These are phyloP conservation scores for Euplagia quadripunctaria DNA, from an alignment of 2,888 invertebrate genomes.

Conservation along the genomic window DNA sequence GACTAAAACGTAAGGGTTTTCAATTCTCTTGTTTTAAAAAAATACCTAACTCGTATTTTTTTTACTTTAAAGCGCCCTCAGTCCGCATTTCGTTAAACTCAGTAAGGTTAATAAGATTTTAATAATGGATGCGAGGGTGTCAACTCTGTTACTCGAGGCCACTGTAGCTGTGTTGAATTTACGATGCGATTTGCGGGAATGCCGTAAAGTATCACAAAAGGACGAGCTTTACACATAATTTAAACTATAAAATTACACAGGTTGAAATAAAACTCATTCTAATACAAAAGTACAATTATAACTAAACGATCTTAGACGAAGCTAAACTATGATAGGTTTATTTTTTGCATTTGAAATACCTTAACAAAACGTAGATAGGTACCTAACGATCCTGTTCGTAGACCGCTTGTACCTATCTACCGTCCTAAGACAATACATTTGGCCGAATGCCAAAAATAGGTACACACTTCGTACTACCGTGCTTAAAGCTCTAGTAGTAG, in stretches of 20 bases:
- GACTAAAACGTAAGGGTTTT: background rate
- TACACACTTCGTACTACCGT: constrained; percentile 26
- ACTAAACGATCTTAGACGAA: constrained; percentile 18
- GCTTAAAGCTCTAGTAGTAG: constrained; percentile 32
- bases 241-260: constrained; percentile 3
- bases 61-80: constrained; percentile 54
- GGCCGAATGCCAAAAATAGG: constrained; percentile 43
- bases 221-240: constrained; percentile 3
- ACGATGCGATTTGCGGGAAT: constrained; percentile 29
- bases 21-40: constrained; percentile 33
- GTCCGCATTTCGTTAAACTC: constrained; percentile 53
- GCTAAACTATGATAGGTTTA: background rate
- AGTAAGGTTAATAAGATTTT: constrained; percentile 68
- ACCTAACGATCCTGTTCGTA: background rate
- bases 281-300: background rate
- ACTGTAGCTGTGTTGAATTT: constrained; percentile 37
- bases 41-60: constrained; percentile 12
- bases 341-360: background rate
- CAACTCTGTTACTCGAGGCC: constrained; percentile 48
- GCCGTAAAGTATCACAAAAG: constrained; percentile 38
- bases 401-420: constrained; percentile 6
- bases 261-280: background rate
- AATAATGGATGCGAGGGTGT: constrained; percentile 67
- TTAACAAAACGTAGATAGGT: background rate
- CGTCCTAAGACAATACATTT: constrained; percentile 43